A percentile compares a stretch with the other conserved stretches of the same genome.
Evolutionary conservation across 1,140 invertebrate genomes (phyloP).

Genomic region (Pentalonia nigronervosa): DNA sequence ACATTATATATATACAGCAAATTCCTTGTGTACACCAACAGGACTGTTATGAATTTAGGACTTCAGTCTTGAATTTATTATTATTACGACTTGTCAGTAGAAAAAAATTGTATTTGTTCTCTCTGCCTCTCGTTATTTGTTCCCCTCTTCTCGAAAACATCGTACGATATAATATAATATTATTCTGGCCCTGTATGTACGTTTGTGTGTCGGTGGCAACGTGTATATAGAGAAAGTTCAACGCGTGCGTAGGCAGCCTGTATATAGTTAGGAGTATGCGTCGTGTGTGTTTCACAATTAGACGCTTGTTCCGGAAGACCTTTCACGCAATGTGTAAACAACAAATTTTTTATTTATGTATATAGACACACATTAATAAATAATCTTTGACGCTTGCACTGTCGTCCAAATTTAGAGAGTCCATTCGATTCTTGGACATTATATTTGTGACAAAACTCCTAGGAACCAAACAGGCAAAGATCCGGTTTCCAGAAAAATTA

Average conservation of each 20-base stretch:
- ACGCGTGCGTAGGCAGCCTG: conserved; percentile 21
- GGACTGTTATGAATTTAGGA: neutral
- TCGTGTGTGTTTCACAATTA: conserved; percentile 53
- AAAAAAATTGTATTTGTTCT: neutral
- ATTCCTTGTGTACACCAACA: neutral
- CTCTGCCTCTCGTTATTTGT: neutral
- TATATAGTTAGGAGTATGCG: conserved; percentile 27
- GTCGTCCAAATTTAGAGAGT: conserved; percentile 35
- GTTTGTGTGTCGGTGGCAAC: neutral
- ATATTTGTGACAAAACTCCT: conserved; percentile 19
- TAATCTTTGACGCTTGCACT: neutral
- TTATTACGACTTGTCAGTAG: neutral
- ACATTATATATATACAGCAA: neutral
- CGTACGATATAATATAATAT: neutral
- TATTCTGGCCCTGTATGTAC: neutral
- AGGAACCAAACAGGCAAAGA: neutral
- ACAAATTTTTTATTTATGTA: neutral
- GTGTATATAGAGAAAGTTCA: conserved; percentile 50
- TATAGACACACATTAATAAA: neutral
- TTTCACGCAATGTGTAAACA: conserved; percentile 56
- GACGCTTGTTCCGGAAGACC: conserved; percentile 56
- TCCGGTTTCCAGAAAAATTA: conserved; percentile 39
- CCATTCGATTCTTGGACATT: neutral
- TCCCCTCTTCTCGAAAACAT: neutral
- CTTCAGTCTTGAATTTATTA: neutral